A percentile compares a stretch with the other conserved stretches of the same genome.
phyloP scores from a whole-genome alignment of 1,140 invertebrate genomes.

The Bombus confusus region DNA sequence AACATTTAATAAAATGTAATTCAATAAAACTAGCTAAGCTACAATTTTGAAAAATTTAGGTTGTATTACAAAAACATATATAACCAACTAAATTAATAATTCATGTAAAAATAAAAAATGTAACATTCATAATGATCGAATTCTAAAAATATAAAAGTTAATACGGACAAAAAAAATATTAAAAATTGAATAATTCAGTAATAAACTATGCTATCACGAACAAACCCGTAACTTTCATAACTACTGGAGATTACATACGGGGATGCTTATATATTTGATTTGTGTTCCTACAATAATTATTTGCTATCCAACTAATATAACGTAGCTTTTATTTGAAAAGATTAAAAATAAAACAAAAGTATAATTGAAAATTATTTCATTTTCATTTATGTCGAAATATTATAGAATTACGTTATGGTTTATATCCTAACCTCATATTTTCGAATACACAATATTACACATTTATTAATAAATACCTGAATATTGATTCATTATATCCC shows the following conservation, averaged over 20 bases:
- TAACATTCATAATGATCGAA: neutral
- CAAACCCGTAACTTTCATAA: neutral
- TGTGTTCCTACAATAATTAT: neutral
- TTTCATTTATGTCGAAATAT: neutral
- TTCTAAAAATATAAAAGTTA: neutral
- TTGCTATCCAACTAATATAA: conserved; percentile 9
- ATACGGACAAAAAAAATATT: neutral
- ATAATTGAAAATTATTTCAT: neutral
- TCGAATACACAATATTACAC: neutral
- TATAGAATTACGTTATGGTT: neutral
- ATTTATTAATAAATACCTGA: neutral
- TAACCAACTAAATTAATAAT: neutral
- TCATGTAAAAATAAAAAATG: neutral
- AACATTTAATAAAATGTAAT: neutral
- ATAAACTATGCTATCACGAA: neutral
- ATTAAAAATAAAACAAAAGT: neutral
- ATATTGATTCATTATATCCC: neutral
- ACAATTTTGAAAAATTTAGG: neutral
- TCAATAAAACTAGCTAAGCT: neutral
- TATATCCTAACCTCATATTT: conserved; percentile 12
- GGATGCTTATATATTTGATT: neutral
- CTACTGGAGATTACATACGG: too few species aligned
- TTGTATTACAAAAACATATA: neutral
- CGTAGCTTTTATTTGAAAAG: neutral
- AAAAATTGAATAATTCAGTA: neutral